Evolutionary conservation across 2,113 vertebrate species (phyloP).

Genomic region (Stegostoma tigrinum): DNA sequence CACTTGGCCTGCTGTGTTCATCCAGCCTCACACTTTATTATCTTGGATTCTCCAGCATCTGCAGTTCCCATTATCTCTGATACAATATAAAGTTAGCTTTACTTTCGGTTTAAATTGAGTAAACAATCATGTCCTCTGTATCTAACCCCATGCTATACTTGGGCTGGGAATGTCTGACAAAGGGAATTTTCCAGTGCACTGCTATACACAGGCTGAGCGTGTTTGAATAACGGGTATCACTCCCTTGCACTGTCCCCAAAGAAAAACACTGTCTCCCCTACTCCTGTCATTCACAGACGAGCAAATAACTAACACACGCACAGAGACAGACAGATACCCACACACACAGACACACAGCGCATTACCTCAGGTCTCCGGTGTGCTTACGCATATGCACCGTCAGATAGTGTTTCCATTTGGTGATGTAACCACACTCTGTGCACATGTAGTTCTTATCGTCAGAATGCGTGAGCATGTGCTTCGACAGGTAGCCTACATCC

Average conservation of each 20-base stretch:
- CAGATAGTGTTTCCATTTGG: constrained; percentile 96
- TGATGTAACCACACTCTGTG: constrained; percentile 89
- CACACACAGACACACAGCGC: neutral
- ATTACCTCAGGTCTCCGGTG: constrained; percentile 84
- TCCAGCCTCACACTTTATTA: too few species aligned
- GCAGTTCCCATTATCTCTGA: too few species aligned
- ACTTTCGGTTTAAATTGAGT: neutral
- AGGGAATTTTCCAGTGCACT: neutral
- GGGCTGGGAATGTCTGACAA: neutral
- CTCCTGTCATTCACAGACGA: neutral
- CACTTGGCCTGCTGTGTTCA: too few species aligned
- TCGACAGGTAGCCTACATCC: constrained; percentile 90
- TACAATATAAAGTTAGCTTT: neutral
- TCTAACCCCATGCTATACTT: neutral
- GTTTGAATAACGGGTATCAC: neutral
- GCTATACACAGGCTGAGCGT: neutral
- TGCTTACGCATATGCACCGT: constrained; percentile 96
- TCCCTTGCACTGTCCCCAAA: neutral
- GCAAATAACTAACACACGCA: neutral
- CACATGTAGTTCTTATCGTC: constrained; percentile 92
- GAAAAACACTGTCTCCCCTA: neutral
- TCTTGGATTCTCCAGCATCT: too few species aligned
- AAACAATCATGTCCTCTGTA: neutral
- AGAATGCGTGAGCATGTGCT: constrained; percentile 93
- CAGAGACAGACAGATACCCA: too few species aligned